Conservation (phyloP, 2,888 invertebrate genomes). For the Nysson spinosus region DNA sequence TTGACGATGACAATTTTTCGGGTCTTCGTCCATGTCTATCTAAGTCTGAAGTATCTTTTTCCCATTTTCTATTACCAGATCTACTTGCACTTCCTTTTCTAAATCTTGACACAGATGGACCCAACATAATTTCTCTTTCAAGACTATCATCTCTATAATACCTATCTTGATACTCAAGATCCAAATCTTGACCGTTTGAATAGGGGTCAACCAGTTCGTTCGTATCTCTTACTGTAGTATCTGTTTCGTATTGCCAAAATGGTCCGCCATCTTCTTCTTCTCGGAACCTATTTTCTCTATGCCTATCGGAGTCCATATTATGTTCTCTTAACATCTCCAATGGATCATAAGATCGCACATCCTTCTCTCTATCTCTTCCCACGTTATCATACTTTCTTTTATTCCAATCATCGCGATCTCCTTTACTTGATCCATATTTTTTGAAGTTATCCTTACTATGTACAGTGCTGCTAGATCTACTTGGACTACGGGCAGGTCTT, state of each 20-base stretch:
- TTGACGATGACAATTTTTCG: constrained; percentile 42
- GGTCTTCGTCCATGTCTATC: constrained; percentile 59
- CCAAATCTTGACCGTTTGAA: constrained; percentile 53
- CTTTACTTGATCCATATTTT: constrained; percentile 52
- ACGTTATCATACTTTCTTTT: constrained; percentile 57
- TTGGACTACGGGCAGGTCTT: constrained; percentile 66
- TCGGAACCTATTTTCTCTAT: constrained; percentile 59
- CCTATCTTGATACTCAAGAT: constrained; percentile 64
- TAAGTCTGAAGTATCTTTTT: constrained; percentile 61
- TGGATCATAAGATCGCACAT: constrained; percentile 67
- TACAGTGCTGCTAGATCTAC: constrained; percentile 41
- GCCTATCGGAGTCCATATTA: constrained; percentile 56
- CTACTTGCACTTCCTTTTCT: constrained; percentile 50
- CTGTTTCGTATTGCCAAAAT: constrained; percentile 64
- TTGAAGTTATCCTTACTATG: constrained; percentile 51
- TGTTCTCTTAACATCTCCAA: constrained; percentile 70
- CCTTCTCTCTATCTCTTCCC: constrained; percentile 61
- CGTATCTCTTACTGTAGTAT: constrained; percentile 53
- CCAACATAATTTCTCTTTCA: constrained; percentile 66
- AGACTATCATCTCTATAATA: constrained; percentile 65
- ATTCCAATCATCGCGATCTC: constrained; percentile 59
- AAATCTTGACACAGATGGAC: constrained; percentile 41
- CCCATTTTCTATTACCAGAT: constrained; percentile 62
- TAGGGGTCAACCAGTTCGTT: constrained; percentile 62
- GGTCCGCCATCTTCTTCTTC: constrained; percentile 59